These are phyloP conservation scores for Catagonus wagneri DNA, from an alignment of 2,113 vertebrate species.

Conservation along the genomic window DNA sequence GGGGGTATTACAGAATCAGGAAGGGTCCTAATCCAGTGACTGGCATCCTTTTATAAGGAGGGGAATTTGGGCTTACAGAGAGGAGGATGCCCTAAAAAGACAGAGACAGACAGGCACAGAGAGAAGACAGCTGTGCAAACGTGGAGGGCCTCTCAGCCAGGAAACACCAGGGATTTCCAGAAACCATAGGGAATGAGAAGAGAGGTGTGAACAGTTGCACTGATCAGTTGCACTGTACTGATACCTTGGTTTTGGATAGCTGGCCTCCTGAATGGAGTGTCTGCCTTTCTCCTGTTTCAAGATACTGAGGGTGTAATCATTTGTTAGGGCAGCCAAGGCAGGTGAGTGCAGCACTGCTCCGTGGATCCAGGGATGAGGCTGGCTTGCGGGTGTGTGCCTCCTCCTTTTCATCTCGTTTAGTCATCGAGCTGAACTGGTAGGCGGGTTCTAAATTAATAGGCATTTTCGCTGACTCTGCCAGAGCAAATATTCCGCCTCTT, in stretches of 20 bases:
- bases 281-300: neutral
- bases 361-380: neutral
- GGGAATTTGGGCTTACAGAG: neutral
- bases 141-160: neutral
- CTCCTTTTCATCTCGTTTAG: neutral
- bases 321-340: neutral
- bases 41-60: neutral
- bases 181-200: neutral
- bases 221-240: neutral
- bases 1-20: neutral
- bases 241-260: neutral
- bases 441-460: constrained; percentile 10
- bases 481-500: neutral
- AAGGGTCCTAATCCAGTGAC: neutral
- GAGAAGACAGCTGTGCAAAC: neutral
- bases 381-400: neutral
- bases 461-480: neutral
- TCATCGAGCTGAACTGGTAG: neutral
- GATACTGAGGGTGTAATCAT: neutral
- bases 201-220: neutral
- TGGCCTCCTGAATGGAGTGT: neutral
- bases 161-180: neutral
- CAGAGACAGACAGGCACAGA: neutral
- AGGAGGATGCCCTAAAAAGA: neutral
- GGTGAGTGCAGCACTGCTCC: neutral